A percentile compares a stretch with the other conserved stretches of the same genome.
phyloP scores from a whole-genome alignment of 2,797 vertebrate species.

The Cephalopachus bancanus region DNA sequence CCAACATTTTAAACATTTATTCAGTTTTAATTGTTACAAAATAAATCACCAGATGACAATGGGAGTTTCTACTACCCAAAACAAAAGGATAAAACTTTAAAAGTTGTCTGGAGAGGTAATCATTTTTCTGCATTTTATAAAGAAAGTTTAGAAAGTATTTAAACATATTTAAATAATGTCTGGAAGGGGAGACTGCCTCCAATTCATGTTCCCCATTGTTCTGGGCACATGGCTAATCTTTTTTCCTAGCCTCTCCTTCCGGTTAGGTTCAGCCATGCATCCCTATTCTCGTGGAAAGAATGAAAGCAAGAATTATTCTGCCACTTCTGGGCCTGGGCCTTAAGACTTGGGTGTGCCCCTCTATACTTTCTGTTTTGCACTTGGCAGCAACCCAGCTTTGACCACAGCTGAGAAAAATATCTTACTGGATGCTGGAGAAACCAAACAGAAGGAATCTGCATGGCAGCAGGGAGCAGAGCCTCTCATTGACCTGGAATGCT shows the following conservation, averaged over 20 bases:
- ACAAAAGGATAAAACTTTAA: constrained; percentile 24
- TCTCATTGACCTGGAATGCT: not conserved
- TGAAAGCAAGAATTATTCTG: constrained; percentile 7
- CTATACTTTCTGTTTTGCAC: not conserved
- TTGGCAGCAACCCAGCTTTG: constrained; percentile 31
- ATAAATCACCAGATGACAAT: not conserved
- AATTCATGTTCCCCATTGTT: not conserved
- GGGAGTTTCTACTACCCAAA: not conserved
- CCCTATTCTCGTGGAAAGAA: not conserved
- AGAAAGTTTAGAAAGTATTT: not conserved
- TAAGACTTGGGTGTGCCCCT: not conserved
- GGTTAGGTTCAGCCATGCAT: not conserved
- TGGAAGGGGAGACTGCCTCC: not conserved
- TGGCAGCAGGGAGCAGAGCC: not conserved
- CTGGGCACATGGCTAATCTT: not conserved
- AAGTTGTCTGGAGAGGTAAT: constrained; percentile 31
- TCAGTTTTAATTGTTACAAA: not conserved
- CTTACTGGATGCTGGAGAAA: not conserved
- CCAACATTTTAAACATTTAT: not conserved
- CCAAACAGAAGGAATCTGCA: not conserved
- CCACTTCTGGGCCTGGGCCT: not conserved
- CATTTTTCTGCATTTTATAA: not conserved
- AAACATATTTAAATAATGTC: not conserved
- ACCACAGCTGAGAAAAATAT: not conserved
- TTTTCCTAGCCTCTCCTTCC: not conserved